These are phyloP conservation scores for Hirundo rustica DNA, from an alignment of 2,797 vertebrate genomes.

Conservation along the genomic window DNA sequence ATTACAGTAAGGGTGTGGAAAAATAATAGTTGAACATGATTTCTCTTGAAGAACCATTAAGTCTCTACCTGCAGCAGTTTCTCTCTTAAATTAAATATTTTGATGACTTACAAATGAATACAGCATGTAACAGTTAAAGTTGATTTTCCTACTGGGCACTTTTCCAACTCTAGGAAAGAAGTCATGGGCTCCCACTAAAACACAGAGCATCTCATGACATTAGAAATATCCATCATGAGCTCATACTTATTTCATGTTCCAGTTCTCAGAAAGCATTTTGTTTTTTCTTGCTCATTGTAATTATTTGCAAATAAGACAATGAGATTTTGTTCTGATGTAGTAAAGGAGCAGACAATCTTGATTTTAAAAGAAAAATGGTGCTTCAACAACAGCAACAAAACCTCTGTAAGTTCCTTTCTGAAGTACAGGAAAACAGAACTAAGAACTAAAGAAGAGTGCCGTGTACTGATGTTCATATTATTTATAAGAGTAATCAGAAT, in stretches of 20 bases:
- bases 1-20: background rate
- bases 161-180: background rate
- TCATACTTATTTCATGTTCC: conserved; percentile 8
- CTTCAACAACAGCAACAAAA: background rate
- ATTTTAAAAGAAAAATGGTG: background rate
- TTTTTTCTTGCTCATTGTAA: background rate
- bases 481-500: conserved; percentile 34
- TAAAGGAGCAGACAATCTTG: background rate
- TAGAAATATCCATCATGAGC: conserved; percentile 25
- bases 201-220: conserved; percentile 15
- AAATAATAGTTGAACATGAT: background rate
- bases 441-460: background rate
- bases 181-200: background rate
- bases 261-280: background rate
- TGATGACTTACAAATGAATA: background rate
- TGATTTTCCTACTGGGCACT: background rate
- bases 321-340: background rate
- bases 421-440: conserved; percentile 11
- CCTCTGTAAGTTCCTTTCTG: conserved; percentile 4
- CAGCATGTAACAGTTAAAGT: background rate
- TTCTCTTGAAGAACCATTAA: background rate
- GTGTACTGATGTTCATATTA: background rate
- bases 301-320: background rate
- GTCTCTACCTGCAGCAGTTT: background rate
- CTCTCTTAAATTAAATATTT: background rate